phyloP scores from a whole-genome alignment of 2,113 vertebrate species.

The Coracopsis vasa region DNA sequence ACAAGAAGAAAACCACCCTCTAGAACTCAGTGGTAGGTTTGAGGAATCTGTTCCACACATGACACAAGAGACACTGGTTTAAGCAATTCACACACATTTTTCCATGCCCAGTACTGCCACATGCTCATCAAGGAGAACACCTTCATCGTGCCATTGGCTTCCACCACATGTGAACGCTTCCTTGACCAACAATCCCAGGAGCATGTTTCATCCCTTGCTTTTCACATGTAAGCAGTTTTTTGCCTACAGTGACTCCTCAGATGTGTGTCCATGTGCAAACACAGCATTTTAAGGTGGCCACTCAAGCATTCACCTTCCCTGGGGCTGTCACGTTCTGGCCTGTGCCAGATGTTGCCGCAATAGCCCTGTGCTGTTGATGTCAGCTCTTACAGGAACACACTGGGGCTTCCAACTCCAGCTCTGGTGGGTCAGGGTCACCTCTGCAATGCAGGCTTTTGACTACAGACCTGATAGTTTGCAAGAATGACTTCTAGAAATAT shows the following conservation, averaged over 20 bases:
- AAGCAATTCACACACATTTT: fast-evolving
- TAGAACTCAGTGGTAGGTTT: not conserved
- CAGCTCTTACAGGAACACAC: fast-evolving
- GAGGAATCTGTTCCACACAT: not conserved
- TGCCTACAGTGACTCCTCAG: not conserved
- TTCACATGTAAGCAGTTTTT: not conserved
- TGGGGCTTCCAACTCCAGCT: not conserved
- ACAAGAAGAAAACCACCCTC: not conserved
- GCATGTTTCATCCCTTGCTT: not conserved
- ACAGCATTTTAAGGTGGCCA: not conserved
- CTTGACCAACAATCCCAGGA: not conserved
- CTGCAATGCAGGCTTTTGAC: not conserved
- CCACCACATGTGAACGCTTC: not conserved
- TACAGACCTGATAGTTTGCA: not conserved
- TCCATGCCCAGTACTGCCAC: not conserved
- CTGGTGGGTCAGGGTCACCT: not conserved
- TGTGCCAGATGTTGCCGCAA: not conserved
- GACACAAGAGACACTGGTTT: fast-evolving
- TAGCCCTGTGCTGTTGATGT: fast-evolving
- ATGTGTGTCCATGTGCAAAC: not conserved
- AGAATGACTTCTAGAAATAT: not conserved
- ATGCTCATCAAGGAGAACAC: not conserved
- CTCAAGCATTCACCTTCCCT: not conserved
- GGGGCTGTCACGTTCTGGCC: not conserved
- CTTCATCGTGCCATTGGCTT: not conserved